Conservation (phyloP, 2,113 vertebrate genomes). For the Corydoras sp. region DNA sequence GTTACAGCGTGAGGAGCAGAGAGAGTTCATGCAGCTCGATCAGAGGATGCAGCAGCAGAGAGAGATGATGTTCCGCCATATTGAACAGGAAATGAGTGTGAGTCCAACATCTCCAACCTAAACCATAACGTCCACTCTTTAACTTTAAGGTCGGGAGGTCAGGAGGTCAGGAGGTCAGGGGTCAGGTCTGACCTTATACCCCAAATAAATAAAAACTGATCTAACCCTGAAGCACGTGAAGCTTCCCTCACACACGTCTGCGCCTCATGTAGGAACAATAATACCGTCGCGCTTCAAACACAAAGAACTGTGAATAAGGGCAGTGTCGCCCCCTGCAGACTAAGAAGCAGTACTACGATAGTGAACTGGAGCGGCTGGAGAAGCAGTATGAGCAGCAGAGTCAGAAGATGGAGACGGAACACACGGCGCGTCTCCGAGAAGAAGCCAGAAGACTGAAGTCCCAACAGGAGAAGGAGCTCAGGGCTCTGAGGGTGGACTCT, state of each 20-base stretch:
- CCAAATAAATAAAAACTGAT: too few relatives aligned
- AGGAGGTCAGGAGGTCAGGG: too few relatives aligned
- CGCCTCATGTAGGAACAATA: too few relatives aligned
- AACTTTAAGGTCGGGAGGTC: too few relatives aligned
- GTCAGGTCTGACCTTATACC: too few relatives aligned
- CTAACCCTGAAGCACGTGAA: too few relatives aligned
- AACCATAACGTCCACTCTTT: too few relatives aligned
- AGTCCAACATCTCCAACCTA: constrained; percentile 14
- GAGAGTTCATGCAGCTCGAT: constrained; percentile 60
- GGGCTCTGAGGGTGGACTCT: constrained; percentile 45
- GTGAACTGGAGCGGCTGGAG: constrained; percentile 59
- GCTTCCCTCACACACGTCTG: too few relatives aligned
- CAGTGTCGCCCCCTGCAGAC: constrained; percentile 41
- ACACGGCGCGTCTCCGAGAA: constrained; percentile 48
- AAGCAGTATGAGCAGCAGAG: constrained; percentile 53
- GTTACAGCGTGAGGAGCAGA: constrained; percentile 67
- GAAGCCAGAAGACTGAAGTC: constrained; percentile 61
- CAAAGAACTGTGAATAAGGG: background rate
- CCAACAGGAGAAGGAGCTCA: constrained; percentile 57
- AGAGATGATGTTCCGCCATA: constrained; percentile 66
- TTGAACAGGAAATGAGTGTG: constrained; percentile 68
- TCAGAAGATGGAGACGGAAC: constrained; percentile 53
- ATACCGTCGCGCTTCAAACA: too few relatives aligned
- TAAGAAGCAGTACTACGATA: constrained; percentile 66
- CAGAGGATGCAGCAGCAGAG: constrained; percentile 62